Percentiles rank a stretch among this genome's conserved stretches.
phyloP scores from a whole-genome alignment of 2,888 invertebrate genomes.

The Netelia inedita region DNA sequence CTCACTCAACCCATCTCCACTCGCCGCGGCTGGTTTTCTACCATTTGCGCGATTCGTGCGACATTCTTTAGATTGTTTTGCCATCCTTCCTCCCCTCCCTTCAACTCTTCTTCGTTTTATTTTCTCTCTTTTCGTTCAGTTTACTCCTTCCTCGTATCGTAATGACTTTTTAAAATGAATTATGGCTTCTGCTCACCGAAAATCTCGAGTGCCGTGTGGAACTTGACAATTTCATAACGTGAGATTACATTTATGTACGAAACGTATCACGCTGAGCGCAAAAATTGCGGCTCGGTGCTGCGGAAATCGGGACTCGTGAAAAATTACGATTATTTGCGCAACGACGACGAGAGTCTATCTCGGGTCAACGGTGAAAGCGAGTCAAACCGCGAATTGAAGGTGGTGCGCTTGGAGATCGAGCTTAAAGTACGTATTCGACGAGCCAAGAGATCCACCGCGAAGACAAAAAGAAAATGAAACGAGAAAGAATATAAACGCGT shows the following conservation, averaged over 20 bases:
- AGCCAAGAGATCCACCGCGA: neutral
- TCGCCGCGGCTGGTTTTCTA: neutral
- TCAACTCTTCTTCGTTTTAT: neutral
- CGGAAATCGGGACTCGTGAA: neutral
- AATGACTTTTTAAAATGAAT: neutral
- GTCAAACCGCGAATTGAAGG: neutral
- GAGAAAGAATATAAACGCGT: slow-evolving; percentile 9
- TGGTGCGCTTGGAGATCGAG: slow-evolving; percentile 20
- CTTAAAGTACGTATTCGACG: slow-evolving; percentile 10
- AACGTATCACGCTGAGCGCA: neutral
- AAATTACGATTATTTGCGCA: slow-evolving; percentile 22
- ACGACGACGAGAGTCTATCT: neutral
- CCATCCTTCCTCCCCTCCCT: neutral
- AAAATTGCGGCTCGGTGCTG: neutral
- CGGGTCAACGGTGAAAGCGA: slow-evolving; percentile 6
- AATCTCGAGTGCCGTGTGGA: slow-evolving; percentile 4
- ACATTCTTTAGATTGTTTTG: slow-evolving; percentile 24
- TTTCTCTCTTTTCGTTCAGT: slow-evolving; percentile 33
- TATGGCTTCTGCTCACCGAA: neutral
- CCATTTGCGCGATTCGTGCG: neutral
- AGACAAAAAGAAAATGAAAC: slow-evolving; percentile 2
- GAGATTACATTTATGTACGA: neutral
- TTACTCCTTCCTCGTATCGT: neutral
- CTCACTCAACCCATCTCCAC: neutral
- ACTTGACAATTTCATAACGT: neutral